A percentile compares a stretch with the other conserved stretches of the same genome.
phyloP scores from a whole-genome alignment of 1,140 invertebrate species.

The Aphaenogaster ashmeadi region DNA sequence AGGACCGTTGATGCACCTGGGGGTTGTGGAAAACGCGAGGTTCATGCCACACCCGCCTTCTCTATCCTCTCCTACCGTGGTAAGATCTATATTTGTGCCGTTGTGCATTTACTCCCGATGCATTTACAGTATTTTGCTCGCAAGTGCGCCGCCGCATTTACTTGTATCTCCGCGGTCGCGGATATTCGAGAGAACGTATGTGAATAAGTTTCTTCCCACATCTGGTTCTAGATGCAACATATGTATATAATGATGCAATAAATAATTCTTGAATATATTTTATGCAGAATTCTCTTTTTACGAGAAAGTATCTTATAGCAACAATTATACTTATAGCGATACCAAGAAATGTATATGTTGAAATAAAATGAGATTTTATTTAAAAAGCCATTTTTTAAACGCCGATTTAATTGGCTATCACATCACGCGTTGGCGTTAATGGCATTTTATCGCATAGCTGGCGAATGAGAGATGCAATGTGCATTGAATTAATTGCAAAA shows the following conservation, averaged over 20 bases:
- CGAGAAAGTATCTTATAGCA: background rate
- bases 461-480: background rate
- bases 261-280: background rate
- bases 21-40: conserved; percentile 54
- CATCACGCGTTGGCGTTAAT: conserved; percentile 29
- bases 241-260: background rate
- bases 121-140: conserved; percentile 53
- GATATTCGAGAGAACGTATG: background rate
- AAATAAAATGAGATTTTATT: background rate
- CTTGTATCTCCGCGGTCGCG: conserved; percentile 24
- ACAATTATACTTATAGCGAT: background rate
- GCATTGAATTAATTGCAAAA: conserved; percentile 42
- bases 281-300: background rate
- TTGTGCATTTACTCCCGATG: conserved; percentile 63
- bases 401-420: conserved; percentile 5
- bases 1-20: conserved; percentile 69
- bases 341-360: background rate
- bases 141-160: conserved; percentile 1
- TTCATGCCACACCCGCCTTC: conserved; percentile 5
- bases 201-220: background rate
- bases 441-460: background rate
- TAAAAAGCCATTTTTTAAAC: conserved; percentile 12
- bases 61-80: background rate
- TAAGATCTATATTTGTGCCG: conserved; percentile 37
- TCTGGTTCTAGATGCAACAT: too few relatives aligned